These are phyloP conservation scores for Thermophis baileyi DNA, from an alignment of 2,113 vertebrate genomes.

Conservation along the genomic window DNA sequence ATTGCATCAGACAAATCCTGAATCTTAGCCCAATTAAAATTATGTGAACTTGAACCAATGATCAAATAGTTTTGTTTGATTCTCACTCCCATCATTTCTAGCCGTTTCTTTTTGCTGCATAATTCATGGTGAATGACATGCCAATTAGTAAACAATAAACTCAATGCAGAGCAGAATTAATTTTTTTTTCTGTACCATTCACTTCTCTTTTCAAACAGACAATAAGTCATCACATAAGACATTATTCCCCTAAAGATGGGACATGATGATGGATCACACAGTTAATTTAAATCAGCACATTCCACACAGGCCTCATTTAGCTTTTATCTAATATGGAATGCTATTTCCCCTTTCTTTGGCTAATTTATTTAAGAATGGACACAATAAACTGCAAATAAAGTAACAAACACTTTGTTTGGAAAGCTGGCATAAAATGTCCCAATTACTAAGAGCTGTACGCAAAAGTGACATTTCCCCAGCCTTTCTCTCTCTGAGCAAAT, in stretches of 20 bases:
- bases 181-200: constrained; percentile 45
- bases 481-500: not conserved
- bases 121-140: constrained; percentile 49
- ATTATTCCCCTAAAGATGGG: constrained; percentile 37
- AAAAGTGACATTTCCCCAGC: not conserved
- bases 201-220: constrained; percentile 31
- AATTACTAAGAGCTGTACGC: not conserved
- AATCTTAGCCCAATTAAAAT: constrained; percentile 45
- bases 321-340: not conserved
- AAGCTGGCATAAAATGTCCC: constrained; percentile 29
- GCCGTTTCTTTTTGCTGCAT: constrained; percentile 23
- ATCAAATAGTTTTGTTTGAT: constrained; percentile 36
- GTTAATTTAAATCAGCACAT: constrained; percentile 51
- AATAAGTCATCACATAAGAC: constrained; percentile 49
- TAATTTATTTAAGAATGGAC: constrained; percentile 12
- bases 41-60: constrained; percentile 46
- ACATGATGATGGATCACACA: constrained; percentile 45
- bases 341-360: constrained; percentile 2
- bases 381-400: constrained; percentile 30
- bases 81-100: constrained; percentile 28
- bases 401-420: constrained; percentile 21
- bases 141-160: constrained; percentile 62
- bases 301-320: constrained; percentile 1
- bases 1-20: constrained; percentile 26
- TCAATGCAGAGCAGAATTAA: constrained; percentile 42